Evolutionary conservation across 2,888 invertebrate species (phyloP), one percentile per base, ranked within the genome.

Genomic region (Papilio demoleus): DNA sequence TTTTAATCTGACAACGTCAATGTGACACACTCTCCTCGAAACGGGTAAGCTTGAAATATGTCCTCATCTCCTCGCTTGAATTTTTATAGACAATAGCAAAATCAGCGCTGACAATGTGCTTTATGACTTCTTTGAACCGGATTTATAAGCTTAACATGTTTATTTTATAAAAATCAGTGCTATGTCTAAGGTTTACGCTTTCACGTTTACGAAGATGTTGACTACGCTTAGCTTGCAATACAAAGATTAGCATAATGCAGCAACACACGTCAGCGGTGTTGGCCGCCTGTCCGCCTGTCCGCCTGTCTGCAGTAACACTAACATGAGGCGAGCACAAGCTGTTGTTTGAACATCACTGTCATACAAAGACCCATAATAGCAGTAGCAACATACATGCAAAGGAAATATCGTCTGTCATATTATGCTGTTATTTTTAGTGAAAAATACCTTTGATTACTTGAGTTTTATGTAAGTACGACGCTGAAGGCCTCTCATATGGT

Each of bases 1-100:
- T 58, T 40, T 58, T 42, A 65, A 65, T 65, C 65, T 42, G 22
- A 22, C 58, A 58, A 65, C 31, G 42, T 58, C 56, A 56, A 19
- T 31, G 42, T 56, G 24, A 58, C 42, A 24, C n/a, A 65, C 14
- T 17, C 36, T 34, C 36, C 17, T 63, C 17, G 36, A 36, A 50
- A 5, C 6, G 31, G 27, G 12, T n/a, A 31, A 47, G 36, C 34
- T 63, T 22, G 38, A 40, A 24, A 31, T 31, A 45, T 19, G 42
- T 17, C 9, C 58, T 17, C 11, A 36, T 59, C 58, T 59, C 12
- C 19, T 17, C 19, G 12, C 36, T 24, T 17, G 27, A 14, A 47
- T 22, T 53, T 53, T 53, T n/a, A n/a, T 5, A 27, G n/a, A 53
- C 27, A 53, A 53, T 19, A 47, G 47, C 38, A 14, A 36, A 34